These are phyloP conservation scores for Drosophila guanche DNA, from an alignment of 1,140 invertebrate genomes.

Conservation along the genomic window DNA sequence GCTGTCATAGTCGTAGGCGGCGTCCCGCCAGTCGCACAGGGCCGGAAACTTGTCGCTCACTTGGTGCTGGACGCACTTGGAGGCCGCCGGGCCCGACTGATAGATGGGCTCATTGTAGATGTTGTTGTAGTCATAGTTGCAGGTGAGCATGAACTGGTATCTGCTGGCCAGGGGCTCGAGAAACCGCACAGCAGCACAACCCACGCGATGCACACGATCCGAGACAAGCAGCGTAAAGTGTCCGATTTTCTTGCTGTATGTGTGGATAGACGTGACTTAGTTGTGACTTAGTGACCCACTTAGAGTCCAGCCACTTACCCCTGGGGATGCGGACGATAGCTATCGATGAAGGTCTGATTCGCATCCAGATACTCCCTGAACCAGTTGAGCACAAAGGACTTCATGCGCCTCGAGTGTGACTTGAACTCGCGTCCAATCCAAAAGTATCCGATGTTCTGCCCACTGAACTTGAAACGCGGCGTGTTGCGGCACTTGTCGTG, in stretches of 20 bases:
- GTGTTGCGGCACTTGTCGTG: slow-evolving; percentile 79
- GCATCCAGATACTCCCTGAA: slow-evolving; percentile 73
- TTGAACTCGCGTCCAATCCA: slow-evolving; percentile 76
- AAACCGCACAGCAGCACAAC: slow-evolving; percentile 71
- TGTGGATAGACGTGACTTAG: not conserved
- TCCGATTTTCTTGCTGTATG: slow-evolving; percentile 68
- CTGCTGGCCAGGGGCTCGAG: slow-evolving; percentile 33
- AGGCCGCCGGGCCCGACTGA: slow-evolving; percentile 53
- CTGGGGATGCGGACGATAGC: slow-evolving; percentile 64
- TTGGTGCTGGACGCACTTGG: slow-evolving; percentile 54
- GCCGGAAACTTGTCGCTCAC: slow-evolving; percentile 59
- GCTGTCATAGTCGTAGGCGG: slow-evolving; percentile 38
- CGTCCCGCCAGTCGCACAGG: slow-evolving; percentile 63
- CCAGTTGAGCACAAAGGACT: slow-evolving; percentile 75
- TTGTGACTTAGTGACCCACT: not conserved
- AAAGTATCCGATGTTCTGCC: slow-evolving; percentile 79
- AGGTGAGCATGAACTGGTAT: slow-evolving; percentile 68
- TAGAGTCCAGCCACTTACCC: slow-evolving; percentile 44
- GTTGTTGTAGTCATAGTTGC: slow-evolving; percentile 78
- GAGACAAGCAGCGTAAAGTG: slow-evolving; percentile 72
- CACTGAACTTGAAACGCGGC: slow-evolving; percentile 55
- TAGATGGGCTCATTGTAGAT: slow-evolving; percentile 68
- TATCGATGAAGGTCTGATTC: slow-evolving; percentile 71
- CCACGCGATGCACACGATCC: slow-evolving; percentile 69
- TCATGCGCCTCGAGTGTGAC: slow-evolving; percentile 76